A percentile compares a stretch with the other conserved stretches of the same genome.
Evolutionary conservation across 2,797 vertebrate species (phyloP).

Genomic region (Micrastur ruficollis): DNA sequence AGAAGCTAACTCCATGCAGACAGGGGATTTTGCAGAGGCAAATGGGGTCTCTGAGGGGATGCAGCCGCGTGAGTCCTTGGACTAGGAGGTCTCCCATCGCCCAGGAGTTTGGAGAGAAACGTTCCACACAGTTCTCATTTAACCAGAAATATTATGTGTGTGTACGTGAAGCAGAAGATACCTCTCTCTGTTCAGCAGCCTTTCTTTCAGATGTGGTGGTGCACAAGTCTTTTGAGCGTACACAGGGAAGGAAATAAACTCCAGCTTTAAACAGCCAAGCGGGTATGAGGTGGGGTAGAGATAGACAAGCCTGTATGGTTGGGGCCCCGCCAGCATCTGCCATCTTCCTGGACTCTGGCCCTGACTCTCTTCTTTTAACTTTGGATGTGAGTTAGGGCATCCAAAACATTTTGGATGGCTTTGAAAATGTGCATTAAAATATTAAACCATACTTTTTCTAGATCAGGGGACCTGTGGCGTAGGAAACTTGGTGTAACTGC

Average conservation of each 20-base stretch:
- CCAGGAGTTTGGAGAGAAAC: not conserved
- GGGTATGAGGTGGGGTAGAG: not conserved
- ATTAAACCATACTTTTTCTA: not conserved
- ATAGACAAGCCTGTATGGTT: not conserved
- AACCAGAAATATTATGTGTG: not conserved
- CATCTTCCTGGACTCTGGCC: not conserved
- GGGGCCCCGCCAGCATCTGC: not conserved
- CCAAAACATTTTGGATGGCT: not conserved
- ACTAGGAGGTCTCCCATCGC: slow-evolving; percentile 7
- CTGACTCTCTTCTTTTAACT: not conserved
- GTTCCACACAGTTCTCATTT: not conserved
- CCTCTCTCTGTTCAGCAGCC: not conserved
- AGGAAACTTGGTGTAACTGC: not conserved
- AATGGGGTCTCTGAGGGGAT: slow-evolving; percentile 50
- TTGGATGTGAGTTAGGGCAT: not conserved
- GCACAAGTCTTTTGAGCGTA: not conserved
- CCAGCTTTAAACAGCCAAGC: not conserved
- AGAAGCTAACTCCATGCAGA: slow-evolving; percentile 60
- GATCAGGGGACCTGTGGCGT: not conserved
- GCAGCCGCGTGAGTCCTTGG: slow-evolving; percentile 1
- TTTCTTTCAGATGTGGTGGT: not conserved
- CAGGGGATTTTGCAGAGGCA: slow-evolving; percentile 67
- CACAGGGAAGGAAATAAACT: not conserved
- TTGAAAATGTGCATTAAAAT: not conserved
- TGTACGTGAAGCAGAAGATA: not conserved